Percentiles rank a stretch among this genome's conserved stretches.
These are phyloP conservation scores for Hemibagrus guttatus DNA, from an alignment of 2,797 vertebrate genomes.

Conservation along the genomic window DNA sequence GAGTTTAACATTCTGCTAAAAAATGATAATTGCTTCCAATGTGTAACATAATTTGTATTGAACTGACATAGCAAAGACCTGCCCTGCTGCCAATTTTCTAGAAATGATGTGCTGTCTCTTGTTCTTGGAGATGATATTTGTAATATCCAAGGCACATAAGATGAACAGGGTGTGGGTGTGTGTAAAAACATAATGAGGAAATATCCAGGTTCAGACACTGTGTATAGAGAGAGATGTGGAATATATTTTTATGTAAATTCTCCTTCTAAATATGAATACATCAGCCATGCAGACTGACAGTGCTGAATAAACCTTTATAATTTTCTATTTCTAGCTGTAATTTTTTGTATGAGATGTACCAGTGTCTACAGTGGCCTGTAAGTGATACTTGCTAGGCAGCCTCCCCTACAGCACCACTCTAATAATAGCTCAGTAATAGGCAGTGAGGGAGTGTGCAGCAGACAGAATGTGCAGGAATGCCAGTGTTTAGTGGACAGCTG, in stretches of 20 bases:
- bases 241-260: background rate
- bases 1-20: background rate
- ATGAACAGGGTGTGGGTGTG: background rate
- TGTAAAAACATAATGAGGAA: constrained; percentile 4
- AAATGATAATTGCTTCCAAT: constrained; percentile 20
- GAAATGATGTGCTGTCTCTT: background rate
- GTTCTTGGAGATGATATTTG: background rate
- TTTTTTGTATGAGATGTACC: constrained; percentile 33
- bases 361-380: constrained; percentile 30
- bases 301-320: constrained; percentile 9
- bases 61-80: background rate
- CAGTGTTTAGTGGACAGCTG: constrained; percentile 61
- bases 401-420: constrained; percentile 38
- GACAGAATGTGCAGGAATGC: constrained; percentile 41
- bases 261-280: background rate
- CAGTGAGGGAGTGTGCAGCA: constrained; percentile 28
- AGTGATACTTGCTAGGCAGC: constrained; percentile 36
- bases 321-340: constrained; percentile 50
- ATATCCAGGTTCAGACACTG: background rate
- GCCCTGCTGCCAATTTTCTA: constrained; percentile 8
- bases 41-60: constrained; percentile 30
- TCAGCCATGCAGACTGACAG: background rate
- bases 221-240: background rate
- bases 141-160: background rate
- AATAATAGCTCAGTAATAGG: constrained; percentile 52